Base-by-base conservation (phyloP, 2,888 invertebrate genomes). In the Subacronicta megacephala region DNA sequence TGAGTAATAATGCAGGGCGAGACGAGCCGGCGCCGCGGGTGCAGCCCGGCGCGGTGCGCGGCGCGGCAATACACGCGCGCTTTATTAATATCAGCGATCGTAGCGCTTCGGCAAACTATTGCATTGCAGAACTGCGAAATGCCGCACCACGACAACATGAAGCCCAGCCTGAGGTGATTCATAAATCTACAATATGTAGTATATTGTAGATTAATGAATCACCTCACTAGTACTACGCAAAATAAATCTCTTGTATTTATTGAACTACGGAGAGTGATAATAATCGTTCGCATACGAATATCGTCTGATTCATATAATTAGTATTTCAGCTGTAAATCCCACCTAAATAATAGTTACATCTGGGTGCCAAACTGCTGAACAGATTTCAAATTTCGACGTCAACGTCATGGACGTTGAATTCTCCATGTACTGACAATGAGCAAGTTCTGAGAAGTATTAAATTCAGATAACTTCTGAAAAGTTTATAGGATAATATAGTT, bases 31-130 rank as follows among this genome's bases (percentile, higher is more conserved):
- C 90, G 89, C 88, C 88, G 82, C 78, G 74, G 70, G 64, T 72
- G 75, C 76, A 69, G 64, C 66, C 44, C 66, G 56, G 47, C 46
- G 42, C 54, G 49, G 55, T 49, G 64, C 66, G 42, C 66, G 56
- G 47, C 46, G 42, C 54, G 49, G 55, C 50, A 66, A 55, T 72
- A 66, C 70, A 40, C 62, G 62, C 57, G 56, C 68, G 73, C 73
- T 81, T 81, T 89, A 89, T 89, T 89, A 89, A 89, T 89, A 88
- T 84, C 87, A 80, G 81, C 83, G 81, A 87, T 84, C 73, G 80
- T 62, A 78, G 80, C 73, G 80, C 72, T 54, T 56, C 61, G 62
- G 53, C 63, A 54, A 69, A 62, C 75, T 77, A 72, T 75, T 71
- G 74, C 75, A 52, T 55, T 56, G 55, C 52, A 38, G 20, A 53